Evolutionary conservation across 1,140 invertebrate species (phyloP).

Genomic region (Eupristina koningsbergeri): DNA sequence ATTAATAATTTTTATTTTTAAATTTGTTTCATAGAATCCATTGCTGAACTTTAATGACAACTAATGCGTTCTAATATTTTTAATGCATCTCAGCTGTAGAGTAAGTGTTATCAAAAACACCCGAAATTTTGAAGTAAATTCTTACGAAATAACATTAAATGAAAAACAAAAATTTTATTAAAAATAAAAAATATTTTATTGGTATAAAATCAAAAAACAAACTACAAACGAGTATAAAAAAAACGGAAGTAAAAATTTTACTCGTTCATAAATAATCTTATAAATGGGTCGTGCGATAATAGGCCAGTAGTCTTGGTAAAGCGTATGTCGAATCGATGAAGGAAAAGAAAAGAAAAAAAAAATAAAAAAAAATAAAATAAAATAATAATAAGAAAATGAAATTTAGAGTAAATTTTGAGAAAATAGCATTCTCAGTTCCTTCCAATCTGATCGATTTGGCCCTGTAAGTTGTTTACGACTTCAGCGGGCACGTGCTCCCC

Average conservation of each 20-base stretch:
- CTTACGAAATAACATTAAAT: conserved; percentile 30
- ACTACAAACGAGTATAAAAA: conserved; percentile 58
- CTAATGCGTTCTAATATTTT: too few relatives aligned
- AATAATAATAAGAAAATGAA: too few relatives aligned
- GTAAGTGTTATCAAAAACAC: too few relatives aligned
- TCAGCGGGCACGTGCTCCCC: conserved; percentile 87
- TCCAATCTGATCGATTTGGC: conserved; percentile 86
- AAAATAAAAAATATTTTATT: conserved; percentile 54
- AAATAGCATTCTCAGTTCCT: conserved; percentile 65
- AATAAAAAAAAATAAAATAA: not conserved
- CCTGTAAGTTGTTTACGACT: conserved; percentile 88
- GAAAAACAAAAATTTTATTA: conserved; percentile 46
- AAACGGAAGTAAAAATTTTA: conserved; percentile 1
- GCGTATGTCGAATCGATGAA: too few relatives aligned
- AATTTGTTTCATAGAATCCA: too few relatives aligned
- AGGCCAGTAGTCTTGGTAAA: too few relatives aligned
- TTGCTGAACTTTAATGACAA: too few relatives aligned
- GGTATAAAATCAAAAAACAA: conserved; percentile 41
- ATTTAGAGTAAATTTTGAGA: too few relatives aligned
- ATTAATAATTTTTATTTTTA: too few relatives aligned
- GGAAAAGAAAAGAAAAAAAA: too few relatives aligned
- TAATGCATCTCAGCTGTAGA: too few relatives aligned
- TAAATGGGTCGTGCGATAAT: not conserved
- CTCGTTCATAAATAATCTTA: conserved; percentile 34
- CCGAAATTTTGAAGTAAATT: too few relatives aligned